Percentiles rank a stretch among this genome's conserved stretches.
Evolutionary conservation across 2,888 invertebrate genomes (phyloP).

Genomic region (Sarcophaga variegata): DNA sequence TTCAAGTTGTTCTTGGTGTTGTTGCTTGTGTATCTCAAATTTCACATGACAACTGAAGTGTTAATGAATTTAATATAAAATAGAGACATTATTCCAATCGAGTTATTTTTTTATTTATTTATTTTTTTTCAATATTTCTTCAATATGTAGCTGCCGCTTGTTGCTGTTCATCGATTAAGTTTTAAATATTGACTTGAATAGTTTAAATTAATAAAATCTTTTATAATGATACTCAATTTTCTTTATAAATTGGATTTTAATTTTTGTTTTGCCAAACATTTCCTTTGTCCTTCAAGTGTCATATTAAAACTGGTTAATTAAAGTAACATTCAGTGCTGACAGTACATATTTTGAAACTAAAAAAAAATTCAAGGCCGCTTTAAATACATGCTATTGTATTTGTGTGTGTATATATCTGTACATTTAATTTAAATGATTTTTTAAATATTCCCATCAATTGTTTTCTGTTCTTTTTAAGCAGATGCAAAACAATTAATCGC

Average conservation of each 20-base stretch:
- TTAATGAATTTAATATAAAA: conserved; percentile 36
- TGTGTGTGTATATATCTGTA: neutral
- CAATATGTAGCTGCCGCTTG: neutral
- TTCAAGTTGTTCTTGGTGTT: conserved; percentile 46
- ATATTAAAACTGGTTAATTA: too few relatives aligned
- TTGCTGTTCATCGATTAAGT: neutral
- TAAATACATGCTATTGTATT: too few relatives aligned
- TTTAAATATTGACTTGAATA: neutral
- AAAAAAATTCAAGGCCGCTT: too few relatives aligned
- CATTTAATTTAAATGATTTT: neutral
- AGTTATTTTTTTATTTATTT: neutral
- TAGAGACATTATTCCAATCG: conserved; percentile 2
- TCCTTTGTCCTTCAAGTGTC: too few relatives aligned
- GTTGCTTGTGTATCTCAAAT: conserved; percentile 44
- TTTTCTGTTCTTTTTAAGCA: neutral
- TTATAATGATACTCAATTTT: too few relatives aligned
- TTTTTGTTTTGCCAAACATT: too few relatives aligned
- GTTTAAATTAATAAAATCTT: too few relatives aligned
- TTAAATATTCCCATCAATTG: neutral
- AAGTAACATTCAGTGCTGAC: too few relatives aligned
- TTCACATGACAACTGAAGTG: conserved; percentile 52
- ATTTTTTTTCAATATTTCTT: neutral
- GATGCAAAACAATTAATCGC: conserved; percentile 5
- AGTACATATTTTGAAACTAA: too few relatives aligned
- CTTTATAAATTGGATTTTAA: too few relatives aligned